These are phyloP conservation scores for Aporrectodea caliginosa DNA, from an alignment of 1,140 invertebrate species.

Conservation along the genomic window DNA sequence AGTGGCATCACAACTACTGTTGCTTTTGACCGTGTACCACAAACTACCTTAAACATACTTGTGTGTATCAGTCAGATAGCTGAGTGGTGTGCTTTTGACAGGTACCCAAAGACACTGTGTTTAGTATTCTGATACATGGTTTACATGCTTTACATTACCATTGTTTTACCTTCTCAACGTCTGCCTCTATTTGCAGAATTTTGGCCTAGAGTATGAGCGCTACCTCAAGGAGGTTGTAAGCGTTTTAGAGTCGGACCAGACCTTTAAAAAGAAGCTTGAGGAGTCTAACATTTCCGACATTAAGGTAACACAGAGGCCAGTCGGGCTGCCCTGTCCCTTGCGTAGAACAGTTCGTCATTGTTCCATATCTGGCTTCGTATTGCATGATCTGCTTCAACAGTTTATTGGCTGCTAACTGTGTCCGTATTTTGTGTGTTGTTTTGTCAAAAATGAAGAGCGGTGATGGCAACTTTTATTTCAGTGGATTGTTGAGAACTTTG, in stretches of 20 bases:
- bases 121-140: background rate
- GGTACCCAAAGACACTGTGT: too few relatives aligned
- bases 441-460: background rate
- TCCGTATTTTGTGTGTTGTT: background rate
- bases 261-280: constrained; percentile 51
- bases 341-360: background rate
- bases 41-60: too few relatives aligned
- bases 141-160: background rate
- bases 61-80: too few relatives aligned
- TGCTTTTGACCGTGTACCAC: too few relatives aligned
- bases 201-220: constrained; percentile 49
- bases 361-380: background rate
- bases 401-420: background rate
- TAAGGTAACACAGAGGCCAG: constrained; percentile 39
- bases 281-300: constrained; percentile 49
- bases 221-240: constrained; percentile 49
- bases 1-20: background rate
- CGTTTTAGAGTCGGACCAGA: constrained; percentile 46
- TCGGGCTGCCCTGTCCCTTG: background rate
- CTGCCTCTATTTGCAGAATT: constrained; percentile 35
- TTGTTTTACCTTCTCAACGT: background rate
- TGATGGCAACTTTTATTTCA: background rate
- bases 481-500: too few relatives aligned
- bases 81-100: too few relatives aligned
- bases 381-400: too few relatives aligned